Evolutionary conservation across 2,888 invertebrate genomes (phyloP), one percentile per base, ranked within the genome.

Genomic region (Plagiodera versicolora): DNA sequence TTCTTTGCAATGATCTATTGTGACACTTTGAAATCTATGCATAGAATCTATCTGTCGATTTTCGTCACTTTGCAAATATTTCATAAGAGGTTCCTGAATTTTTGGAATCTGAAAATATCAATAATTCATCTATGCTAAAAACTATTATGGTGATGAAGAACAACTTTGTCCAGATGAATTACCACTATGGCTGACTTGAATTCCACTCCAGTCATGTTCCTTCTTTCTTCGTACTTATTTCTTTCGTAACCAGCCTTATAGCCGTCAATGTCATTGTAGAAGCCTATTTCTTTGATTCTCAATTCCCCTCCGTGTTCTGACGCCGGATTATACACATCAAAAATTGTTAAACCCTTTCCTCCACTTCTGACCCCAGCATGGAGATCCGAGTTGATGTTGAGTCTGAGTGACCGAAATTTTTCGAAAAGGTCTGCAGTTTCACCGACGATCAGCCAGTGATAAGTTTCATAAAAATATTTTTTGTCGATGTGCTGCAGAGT

Each of bases 11-110:
- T 86, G 84, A 64, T 85, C 73, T 10, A 87, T 75, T 4, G 85
- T 81, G 61, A 82, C 85, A 73, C 83, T 87, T 75, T 88, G 88
- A 70, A 86, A 83, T 68, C 87, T 84, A 75, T 87, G 84, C 81
- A 88, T 81, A 0, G 86, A 84, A 77, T 89, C 88, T 20, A 85
- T 79, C 71, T 85, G 82, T 30, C 81, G 79, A 56, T 84, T 81
- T 18, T 79, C 79, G 4, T 83, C 82, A 48, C 80, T 80, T 16
- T 79, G 80, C 46, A 86, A 75, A 70, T 86, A 88, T 54, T 84
- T 76, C 60, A 83, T 78, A 64, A 86, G 78, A 0, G 77, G 72
- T 67, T 78, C 76, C 8, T 66, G 63, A 19, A 82, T 75, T 44
- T 81, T 77, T 50, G 82, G 82, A 63, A 83, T 76, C 69, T 82